Base-by-base conservation (phyloP, 2,888 invertebrate genomes). In the Leptinotarsa haldemani region DNA sequence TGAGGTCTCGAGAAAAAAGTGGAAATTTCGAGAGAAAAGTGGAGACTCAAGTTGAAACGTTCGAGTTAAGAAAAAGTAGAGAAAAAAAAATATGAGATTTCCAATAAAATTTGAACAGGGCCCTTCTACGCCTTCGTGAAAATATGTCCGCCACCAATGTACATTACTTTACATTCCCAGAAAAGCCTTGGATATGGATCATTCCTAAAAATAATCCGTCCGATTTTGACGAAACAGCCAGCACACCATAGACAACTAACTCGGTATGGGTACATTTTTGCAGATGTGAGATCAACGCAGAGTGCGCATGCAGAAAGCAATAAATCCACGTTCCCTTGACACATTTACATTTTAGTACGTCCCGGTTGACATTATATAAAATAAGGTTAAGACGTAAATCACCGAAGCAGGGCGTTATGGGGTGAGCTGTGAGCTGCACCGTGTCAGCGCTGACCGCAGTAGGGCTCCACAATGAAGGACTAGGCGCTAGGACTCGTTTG, bases 381-480 rank as follows among this genome's bases (percentile, higher is more conserved):
- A 88, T 87, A 89, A 86, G 87, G 87, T 87, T 87, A 86, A 86
- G 88, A 90, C 89, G 90, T 91, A 91, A 91, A 90, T 91, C 91
- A 91, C 89, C 88, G 86, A 87, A 86, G 82, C 79, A 75, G 80
- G 83, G 82, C 84, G 82, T 83, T 84, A 80, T 80, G 82, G 84
- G 77, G 81, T 79, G 81, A 82, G 79, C 77, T 83, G 80, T 79
- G 81, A 82, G 79, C 77, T 83, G 80, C 83, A 82, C 79, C 80
- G 80, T 81, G 83, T 83, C 83, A 83, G 82, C 81, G 84, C 85
- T 86, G 86, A 86, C 86, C 86, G 84, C 86, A 86, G 83, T 84
- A 69, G 53, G 73, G 70, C 83, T 82, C 83, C 82, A 83, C 82
- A 83, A 83, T 73, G 77, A 78, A 81, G 79, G 77, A 72, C 77